Evolutionary conservation across 2,113 vertebrate genomes (phyloP), one percentile per base, ranked within the genome.

Genomic region (Syngnathoides biaculeatus): DNA sequence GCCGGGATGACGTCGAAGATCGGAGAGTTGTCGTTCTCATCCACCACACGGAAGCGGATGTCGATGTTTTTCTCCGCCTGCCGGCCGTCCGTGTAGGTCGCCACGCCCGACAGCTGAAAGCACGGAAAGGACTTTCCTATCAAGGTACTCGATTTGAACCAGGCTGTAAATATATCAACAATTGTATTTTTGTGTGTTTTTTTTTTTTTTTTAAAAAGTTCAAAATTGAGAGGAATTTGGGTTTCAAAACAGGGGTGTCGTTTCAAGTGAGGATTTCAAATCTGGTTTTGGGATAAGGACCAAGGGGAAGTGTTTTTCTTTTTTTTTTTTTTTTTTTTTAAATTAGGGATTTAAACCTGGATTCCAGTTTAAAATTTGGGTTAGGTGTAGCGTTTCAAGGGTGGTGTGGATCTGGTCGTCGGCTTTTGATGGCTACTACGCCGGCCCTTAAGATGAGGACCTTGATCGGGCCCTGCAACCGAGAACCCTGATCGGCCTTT

Each of bases 21-120:
- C 2, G 92, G 92, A 12, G 65, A 0, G 10, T 89, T 90, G 77
- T 93, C 91, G 48, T 93, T 93, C 40, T 83, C 27, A 75, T 93
- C 92, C 6, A 50, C 0, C n/a, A 93, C 88, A 55, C 79, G 82
- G 69, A 93, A 74, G 20, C 58, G 70, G 50, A 93, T 53, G 14
- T 78, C 72, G 47, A 92, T 86, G 4, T 83, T 65, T 9, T 56
- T 66, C 64, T 93, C 92, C 56, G 82, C 89, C 0, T 4, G 0
- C 0, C 0, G 2, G 1, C 80, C 85, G 63, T 90, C 0, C 0
- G 0, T 9, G 38, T 15, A 83, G 0, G 0, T 74, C 27, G 90
- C 91, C 40, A 86, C 0, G 38, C 91, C 91, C n/a, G 66, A 61
- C 15, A 93, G 75, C 92, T 93, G 55, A 67, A 81, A 76, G 5